Base-by-base conservation (phyloP, 2,888 invertebrate species). In the Diogma glabrata region DNA sequence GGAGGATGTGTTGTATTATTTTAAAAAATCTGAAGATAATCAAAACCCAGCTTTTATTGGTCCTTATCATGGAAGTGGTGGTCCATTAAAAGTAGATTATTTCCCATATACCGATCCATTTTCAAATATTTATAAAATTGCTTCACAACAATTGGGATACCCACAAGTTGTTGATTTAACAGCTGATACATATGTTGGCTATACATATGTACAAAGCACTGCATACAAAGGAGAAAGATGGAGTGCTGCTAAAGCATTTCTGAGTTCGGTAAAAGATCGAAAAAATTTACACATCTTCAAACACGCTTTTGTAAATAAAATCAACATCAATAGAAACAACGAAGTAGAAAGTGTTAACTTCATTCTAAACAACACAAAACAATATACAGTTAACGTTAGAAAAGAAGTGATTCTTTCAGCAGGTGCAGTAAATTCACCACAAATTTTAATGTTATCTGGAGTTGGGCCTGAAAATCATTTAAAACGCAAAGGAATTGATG, bases 201-300 rank as follows among this genome's bases (percentile, higher is more conserved):
- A 82, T 60, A 76, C 76, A 6, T 68, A 76, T 47, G 75, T 83
- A 1, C 82, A 81, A 54, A 83, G 79, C 3, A 85, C 84, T 1
- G 66, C 82, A 30, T 69, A 78, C 26, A 72, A 83, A 52, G 85
- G 85, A 3, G 69, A 79, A 0, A 72, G 87, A 52, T 81, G 83
- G 63, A 84, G 84, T 63, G 77, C 84, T 1, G 81, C 82, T 30
- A 81, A 80, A 64, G 85, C 82, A 1, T 86, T 79, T 61, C 66
- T 86, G 9, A 71, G 80, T 50, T 75, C 83, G 10, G 45, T 36
- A 12, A 19, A 22, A 16, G 45, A 54, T 9, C 57, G 65, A 0
- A 3, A 43, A 0, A 67, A 65, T 55, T 53, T 67, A 1, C 56
- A 60, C 22, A 57, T 67, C 1, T 36, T 64, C 6, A 59, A 59